Evolutionary conservation across 2,888 invertebrate species (phyloP), one percentile per base, ranked within the genome.

Genomic region (Drosophila buzzatii): DNA sequence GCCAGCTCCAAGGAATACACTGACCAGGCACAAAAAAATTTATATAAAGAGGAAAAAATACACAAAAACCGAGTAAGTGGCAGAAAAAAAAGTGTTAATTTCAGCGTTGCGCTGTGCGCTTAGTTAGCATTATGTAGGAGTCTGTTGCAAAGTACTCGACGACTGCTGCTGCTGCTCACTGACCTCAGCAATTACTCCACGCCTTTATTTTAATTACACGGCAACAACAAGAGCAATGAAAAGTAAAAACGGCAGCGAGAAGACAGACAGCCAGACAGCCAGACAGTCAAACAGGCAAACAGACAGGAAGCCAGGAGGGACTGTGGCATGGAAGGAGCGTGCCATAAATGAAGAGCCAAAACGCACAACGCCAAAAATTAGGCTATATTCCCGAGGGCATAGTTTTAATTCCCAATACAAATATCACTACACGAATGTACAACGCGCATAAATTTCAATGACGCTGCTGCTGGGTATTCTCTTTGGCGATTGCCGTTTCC

Each of bases 351-450:
- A 75, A 64, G 47, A 64, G 60, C 59, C 18, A 65, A 51, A 70
- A 64, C 66, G 70, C 66, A 78, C 70, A 87, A 66, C 73, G 79
- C 82, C 84, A 76, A 83, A 90, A 90, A 87, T 87, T 90, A 85
- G 86, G 89, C 83, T 87, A 88, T 79, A 90, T 79, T 87, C 86
- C 86, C 86, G 76, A 47, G 89, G 86, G 86, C 83, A 87, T 90
- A 87, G 90, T 87, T 87, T 90, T 90, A 87, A 87, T 87, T 87
- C 86, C 86, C 86, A 87, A 87, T 87, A 88, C 90, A 87, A 87
- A 87, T 87, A 87, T 87, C 86, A 90, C 90, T 88, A 90, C 90
- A 82, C 79, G 88, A 90, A 79, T 74, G 90, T 88, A 90, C 86
- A 81, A 76, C 74, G 89, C 88, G 90, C 86, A 90, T 87, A 87